Evolutionary conservation across 2,888 invertebrate genomes (phyloP), one percentile per base, ranked within the genome.

Genomic region (Pollenia amentaria): DNA sequence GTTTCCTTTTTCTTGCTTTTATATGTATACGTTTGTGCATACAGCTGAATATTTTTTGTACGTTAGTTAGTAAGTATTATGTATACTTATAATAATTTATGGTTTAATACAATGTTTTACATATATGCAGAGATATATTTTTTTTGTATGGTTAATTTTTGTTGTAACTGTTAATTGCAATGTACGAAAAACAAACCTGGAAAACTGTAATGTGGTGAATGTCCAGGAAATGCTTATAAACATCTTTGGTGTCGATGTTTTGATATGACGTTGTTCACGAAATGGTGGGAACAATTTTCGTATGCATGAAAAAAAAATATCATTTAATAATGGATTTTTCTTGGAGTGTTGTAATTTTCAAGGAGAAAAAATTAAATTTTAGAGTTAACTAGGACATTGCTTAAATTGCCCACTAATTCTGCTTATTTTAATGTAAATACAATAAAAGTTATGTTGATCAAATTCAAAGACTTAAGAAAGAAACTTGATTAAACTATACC

Each of bases 181-280:
- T 64, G 29, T 38, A 46, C 29, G 9, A 38, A 60, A 75, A 48
- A 60, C 29, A 42, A 65, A 65, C 29, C 42, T 42, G 14, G 40
- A 42, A 70, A 44, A 44, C 67, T 21, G 6, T 42, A 46, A 70
- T 70, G 55, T 51, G 76, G 72, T 80, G 76, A 80, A 80, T 85
- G 80, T 81, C 75, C 80, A 76, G 80, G 80, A 85, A 85, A 80
- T 85, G 76, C 72, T 65, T 80, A 38, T 64, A 70, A 76, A 78
- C 67, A 57, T 69, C 78, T 69, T 48, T n/a, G 21, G 53, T 62
- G 53, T 51, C 53, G 44, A 18, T 79, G 3, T 21, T 29, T 4
- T 21, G 21, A 69, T 60, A 48, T 21, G 12, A 4, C 1, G 64
- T 16, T 55, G 44, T 67, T n/a, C 65, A 44, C 42, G 48, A 69